Percentiles rank a stretch among this genome's conserved stretches.
Evolutionary conservation across 1,140 invertebrate species (phyloP).

Genomic region (Berghia stephanieae): DNA sequence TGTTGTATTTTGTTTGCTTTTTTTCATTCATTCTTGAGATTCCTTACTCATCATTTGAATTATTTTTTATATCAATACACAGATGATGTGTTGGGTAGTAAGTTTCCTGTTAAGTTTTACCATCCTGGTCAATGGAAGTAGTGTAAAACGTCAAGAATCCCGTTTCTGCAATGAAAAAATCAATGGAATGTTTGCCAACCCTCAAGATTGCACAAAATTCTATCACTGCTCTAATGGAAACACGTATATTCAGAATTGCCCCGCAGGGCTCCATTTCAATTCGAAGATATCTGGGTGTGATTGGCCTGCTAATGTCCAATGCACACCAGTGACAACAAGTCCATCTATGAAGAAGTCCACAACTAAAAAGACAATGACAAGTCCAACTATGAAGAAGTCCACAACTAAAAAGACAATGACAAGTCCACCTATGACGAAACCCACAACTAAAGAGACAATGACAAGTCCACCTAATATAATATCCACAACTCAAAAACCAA

Average conservation of each 20-base stretch:
- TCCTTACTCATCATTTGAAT: too few species aligned
- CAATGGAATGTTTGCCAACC: not conserved
- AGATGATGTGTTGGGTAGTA: too few species aligned
- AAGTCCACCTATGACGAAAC: not conserved
- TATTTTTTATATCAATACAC: too few species aligned
- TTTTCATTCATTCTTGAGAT: too few species aligned
- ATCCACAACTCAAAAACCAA: not conserved
- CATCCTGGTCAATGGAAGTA: too few species aligned
- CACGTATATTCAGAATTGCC: not conserved
- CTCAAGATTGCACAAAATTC: conserved; percentile 11
- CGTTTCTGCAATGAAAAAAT: not conserved
- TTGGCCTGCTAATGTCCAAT: conserved; percentile 16
- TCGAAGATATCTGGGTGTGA: not conserved
- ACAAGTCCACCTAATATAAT: not conserved
- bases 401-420: not conserved
- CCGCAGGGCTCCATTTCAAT: conserved; percentile 10
- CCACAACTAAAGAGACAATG: not conserved
- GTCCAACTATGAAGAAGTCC: not conserved
- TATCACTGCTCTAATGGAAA: not conserved
- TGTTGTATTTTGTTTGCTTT: too few species aligned
- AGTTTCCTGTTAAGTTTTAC: too few species aligned
- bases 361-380: not conserved
- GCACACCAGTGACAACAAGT: not conserved
- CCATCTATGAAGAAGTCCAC: not conserved
- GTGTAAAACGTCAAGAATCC: not conserved